Conservation (phyloP, 2,113 vertebrate genomes). For the Pteruthius melanotis region DNA sequence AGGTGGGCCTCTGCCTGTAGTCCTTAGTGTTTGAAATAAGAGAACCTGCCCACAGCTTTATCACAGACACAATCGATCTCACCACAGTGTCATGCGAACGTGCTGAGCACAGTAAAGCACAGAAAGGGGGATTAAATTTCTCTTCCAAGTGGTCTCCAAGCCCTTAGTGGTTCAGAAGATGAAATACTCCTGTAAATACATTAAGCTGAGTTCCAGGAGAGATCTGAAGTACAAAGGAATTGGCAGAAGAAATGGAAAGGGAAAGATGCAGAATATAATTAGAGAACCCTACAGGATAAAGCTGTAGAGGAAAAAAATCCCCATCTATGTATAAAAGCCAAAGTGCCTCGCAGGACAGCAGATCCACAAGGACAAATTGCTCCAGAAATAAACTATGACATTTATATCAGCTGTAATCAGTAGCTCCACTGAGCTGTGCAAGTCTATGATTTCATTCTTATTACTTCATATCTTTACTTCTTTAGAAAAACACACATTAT, state of each 20-base stretch:
- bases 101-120: background rate
- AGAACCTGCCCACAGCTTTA: conserved; percentile 9
- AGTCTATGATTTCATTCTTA: conserved; percentile 48
- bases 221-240: conserved; percentile 11
- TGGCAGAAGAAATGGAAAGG: conserved; percentile 10
- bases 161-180: background rate
- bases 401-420: conserved; percentile 56
- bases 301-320: background rate
- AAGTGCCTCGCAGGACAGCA: conserved; percentile 32
- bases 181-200: conserved; percentile 26
- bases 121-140: background rate
- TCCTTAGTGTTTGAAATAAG: background rate
- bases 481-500: conserved; percentile 60
- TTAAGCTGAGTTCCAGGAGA: conserved; percentile 15
- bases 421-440: conserved; percentile 35
- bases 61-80: background rate
- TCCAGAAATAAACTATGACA: conserved; percentile 26
- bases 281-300: background rate
- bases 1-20: background rate
- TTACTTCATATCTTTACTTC: conserved; percentile 47
- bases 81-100: background rate
- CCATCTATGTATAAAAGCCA: background rate
- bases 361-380: conserved; percentile 25
- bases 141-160: conserved; percentile 9
- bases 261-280: background rate